Evolutionary conservation across 2,888 invertebrate genomes (phyloP).

Genomic region (Euclidia mi): DNA sequence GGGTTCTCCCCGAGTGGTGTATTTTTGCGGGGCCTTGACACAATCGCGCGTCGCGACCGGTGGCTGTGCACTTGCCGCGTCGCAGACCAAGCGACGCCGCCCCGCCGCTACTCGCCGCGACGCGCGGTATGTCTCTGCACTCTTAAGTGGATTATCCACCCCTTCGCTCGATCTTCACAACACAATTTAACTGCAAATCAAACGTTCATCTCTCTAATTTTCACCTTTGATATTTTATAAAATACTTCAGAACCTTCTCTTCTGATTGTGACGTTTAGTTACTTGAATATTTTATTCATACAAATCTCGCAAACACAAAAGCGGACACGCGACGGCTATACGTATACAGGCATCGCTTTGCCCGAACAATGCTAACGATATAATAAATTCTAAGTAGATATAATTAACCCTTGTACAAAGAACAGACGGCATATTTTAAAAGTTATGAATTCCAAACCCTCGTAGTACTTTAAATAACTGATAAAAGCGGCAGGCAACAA

Average conservation of each 20-base stretch:
- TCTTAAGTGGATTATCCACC: constrained; percentile 34
- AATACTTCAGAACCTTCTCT: neutral
- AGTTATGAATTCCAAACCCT: constrained; percentile 15
- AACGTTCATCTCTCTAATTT: constrained; percentile 16
- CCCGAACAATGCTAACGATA: too few species aligned
- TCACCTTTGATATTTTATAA: constrained; percentile 4
- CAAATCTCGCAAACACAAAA: too few species aligned
- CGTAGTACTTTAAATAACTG: constrained; percentile 10
- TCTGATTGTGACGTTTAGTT: too few species aligned
- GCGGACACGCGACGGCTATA: too few species aligned
- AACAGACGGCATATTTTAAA: constrained; percentile 18
- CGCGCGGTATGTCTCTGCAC: constrained; percentile 16
- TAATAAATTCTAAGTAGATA: neutral
- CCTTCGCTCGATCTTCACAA: constrained; percentile 4
- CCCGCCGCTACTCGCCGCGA: constrained; percentile 9
- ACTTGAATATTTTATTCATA: too few species aligned
- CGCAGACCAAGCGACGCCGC: constrained; percentile 17
- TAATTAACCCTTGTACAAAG: constrained; percentile 13
- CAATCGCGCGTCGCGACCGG: constrained; percentile 25
- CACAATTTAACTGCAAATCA: constrained; percentile 46
- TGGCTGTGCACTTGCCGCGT: constrained; percentile 30
- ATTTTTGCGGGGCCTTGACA: constrained; percentile 60
- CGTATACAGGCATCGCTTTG: neutral
- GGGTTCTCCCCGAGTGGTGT: constrained; percentile 27
- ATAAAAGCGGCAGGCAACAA: constrained; percentile 12